Evolutionary conservation across 2,797 vertebrate genomes (phyloP).

Genomic region (Leptoclinus maculatus): DNA sequence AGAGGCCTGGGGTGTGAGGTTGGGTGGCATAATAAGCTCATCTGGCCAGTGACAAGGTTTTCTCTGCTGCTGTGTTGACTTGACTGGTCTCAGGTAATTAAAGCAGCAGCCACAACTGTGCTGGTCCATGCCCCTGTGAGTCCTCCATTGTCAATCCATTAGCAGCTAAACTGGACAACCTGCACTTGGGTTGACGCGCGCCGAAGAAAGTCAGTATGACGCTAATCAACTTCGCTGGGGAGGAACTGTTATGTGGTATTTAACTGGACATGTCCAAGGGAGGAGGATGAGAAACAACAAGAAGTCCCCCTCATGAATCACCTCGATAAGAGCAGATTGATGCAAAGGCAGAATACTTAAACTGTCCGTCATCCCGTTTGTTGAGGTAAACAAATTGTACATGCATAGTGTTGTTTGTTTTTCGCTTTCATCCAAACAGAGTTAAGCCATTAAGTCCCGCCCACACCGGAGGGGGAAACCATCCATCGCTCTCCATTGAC

Average conservation of each 20-base stretch:
- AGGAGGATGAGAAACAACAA: slow-evolving; percentile 22
- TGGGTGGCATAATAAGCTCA: slow-evolving; percentile 67
- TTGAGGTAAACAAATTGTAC: neutral
- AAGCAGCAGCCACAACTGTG: slow-evolving; percentile 45
- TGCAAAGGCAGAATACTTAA: neutral
- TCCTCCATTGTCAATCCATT: slow-evolving; percentile 58
- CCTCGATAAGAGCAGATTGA: neutral
- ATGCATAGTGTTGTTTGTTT: neutral
- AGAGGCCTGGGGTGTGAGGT: slow-evolving; percentile 51
- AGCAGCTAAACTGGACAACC: slow-evolving; percentile 47
- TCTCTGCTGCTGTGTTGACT: slow-evolving; percentile 52
- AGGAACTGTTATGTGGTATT: slow-evolving; percentile 29
- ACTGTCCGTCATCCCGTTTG: neutral
- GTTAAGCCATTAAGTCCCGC: neutral
- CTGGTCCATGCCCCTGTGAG: slow-evolving; percentile 35
- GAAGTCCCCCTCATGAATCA: neutral
- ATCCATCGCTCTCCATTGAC: neutral
- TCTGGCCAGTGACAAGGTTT: slow-evolving; percentile 55
- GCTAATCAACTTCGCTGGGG: slow-evolving; percentile 54
- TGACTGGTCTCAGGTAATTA: slow-evolving; percentile 69
- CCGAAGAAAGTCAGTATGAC: slow-evolving; percentile 32
- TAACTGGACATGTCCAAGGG: slow-evolving; percentile 22
- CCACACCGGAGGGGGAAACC: neutral
- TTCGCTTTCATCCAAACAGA: neutral
- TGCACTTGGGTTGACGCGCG: slow-evolving; percentile 32